Conservation (phyloP, 2,888 invertebrate genomes). For the Phyllotreta cruciferae region DNA sequence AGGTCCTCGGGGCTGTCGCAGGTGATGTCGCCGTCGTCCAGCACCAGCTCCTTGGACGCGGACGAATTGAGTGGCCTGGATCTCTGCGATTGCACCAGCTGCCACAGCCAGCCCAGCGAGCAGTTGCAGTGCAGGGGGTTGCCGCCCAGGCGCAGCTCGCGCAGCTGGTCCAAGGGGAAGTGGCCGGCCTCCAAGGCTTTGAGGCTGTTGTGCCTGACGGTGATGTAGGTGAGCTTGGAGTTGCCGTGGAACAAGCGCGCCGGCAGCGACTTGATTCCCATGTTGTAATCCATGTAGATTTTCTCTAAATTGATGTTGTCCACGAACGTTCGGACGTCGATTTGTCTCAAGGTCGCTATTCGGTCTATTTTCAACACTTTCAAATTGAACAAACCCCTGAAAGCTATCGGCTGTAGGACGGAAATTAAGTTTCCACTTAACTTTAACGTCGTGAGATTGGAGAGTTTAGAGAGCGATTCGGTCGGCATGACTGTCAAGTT, state of each 20-base stretch:
- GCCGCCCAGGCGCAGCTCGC: conserved; percentile 77
- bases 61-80: conserved; percentile 33
- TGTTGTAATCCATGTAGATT: conserved; percentile 80
- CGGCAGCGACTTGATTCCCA: conserved; percentile 76
- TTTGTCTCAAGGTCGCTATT: conserved; percentile 70
- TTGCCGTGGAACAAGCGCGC: conserved; percentile 84
- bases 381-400: conserved; percentile 83
- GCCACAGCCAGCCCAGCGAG: conserved; percentile 86
- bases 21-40: conserved; percentile 67
- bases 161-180: conserved; percentile 81
- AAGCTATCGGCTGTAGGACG: conserved; percentile 76
- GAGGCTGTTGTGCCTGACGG: conserved; percentile 77
- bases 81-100: conserved; percentile 63
- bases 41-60: conserved; percentile 32
- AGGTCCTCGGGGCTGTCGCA: conserved; percentile 68
- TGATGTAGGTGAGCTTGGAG: conserved; percentile 77
- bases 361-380: conserved; percentile 76
- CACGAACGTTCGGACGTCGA: conserved; percentile 81
- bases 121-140: conserved; percentile 89
- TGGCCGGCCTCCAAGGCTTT: conserved; percentile 80
- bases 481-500: conserved; percentile 81
- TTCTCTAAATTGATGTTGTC: conserved; percentile 84
- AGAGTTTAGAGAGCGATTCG: conserved; percentile 76
- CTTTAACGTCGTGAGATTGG: conserved; percentile 77
- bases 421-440: conserved; percentile 81